Evolutionary conservation across 2,113 vertebrate species (phyloP).

Genomic region (Chaenocephalus aceratus): DNA sequence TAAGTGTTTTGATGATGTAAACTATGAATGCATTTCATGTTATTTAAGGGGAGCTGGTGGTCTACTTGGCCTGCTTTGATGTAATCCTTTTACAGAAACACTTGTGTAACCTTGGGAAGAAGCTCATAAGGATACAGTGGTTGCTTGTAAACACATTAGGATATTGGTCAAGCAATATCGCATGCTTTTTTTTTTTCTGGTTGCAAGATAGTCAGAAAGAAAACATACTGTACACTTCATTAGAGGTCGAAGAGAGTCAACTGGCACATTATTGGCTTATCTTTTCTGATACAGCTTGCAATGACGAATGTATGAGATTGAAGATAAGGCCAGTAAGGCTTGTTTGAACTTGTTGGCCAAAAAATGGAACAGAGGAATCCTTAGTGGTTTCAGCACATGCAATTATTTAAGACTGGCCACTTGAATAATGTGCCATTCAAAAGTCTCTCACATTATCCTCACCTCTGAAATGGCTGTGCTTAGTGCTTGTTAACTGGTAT

Average conservation of each 20-base stretch:
- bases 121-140: not conserved
- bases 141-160: conserved; percentile 48
- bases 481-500: conserved; percentile 28
- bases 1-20: not conserved
- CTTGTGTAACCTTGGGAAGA: conserved; percentile 39
- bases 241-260: conserved; percentile 41
- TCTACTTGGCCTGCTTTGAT: conserved; percentile 11
- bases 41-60: not conserved
- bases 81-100: conserved; percentile 40
- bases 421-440: conserved; percentile 22
- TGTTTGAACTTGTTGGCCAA: conserved; percentile 37
- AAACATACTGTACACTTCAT: conserved; percentile 40
- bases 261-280: conserved; percentile 51
- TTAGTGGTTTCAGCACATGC: conserved; percentile 3
- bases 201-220: conserved; percentile 37
- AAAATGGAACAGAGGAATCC: conserved; percentile 42
- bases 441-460: conserved; percentile 9
- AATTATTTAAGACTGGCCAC: conserved; percentile 12
- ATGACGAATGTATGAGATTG: conserved; percentile 31
- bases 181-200: conserved; percentile 12
- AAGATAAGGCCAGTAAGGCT: conserved; percentile 43
- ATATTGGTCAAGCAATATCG: conserved; percentile 37
- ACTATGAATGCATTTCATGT: not conserved
- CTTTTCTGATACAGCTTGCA: conserved; percentile 37
- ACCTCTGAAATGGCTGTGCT: conserved; percentile 31